These are phyloP conservation scores for Poeciliopsis occidentalis DNA, from an alignment of 2,113 vertebrate genomes.

Conservation along the genomic window DNA sequence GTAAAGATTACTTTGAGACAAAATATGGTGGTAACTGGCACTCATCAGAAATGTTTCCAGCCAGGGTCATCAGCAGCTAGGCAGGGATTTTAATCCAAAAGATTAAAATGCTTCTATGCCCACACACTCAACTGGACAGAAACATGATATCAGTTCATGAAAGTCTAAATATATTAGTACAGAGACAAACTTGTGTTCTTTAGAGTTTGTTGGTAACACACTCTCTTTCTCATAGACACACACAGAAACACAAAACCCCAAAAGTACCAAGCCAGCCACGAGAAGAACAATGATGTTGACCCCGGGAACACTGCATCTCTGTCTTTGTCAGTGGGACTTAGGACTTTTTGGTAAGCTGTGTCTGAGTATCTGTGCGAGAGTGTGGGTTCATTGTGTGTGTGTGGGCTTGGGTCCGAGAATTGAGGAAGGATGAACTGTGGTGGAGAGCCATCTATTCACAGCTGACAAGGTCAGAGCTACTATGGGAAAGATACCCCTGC, in stretches of 20 bases:
- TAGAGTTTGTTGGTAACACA: not conserved
- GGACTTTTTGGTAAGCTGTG: conserved; percentile 75
- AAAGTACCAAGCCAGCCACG: conserved; percentile 69
- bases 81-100: not conserved
- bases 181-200: not conserved
- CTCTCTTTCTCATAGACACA: not conserved
- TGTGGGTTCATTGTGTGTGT: conserved; percentile 33
- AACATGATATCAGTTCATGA: not conserved
- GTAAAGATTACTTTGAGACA: no score
- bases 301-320: conserved; percentile 82
- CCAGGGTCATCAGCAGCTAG: not conserved
- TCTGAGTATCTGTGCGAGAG: conserved; percentile 36
- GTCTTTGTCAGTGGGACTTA: conserved; percentile 83
- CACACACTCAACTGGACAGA: not conserved
- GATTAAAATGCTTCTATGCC: not conserved
- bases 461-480: conserved; percentile 84
- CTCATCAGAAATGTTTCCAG: not conserved
- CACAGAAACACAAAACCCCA: conserved; percentile 38
- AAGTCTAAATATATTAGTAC: not conserved
- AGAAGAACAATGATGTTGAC: conserved; percentile 87
- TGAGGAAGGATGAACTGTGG: conserved; percentile 84
- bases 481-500: conserved; percentile 77
- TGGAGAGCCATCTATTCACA: conserved; percentile 85
- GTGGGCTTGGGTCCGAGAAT: conserved; percentile 71
- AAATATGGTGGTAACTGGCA: no score